phyloP scores from a whole-genome alignment of 1,140 invertebrate species.

The Spodoptera frugiperda region DNA sequence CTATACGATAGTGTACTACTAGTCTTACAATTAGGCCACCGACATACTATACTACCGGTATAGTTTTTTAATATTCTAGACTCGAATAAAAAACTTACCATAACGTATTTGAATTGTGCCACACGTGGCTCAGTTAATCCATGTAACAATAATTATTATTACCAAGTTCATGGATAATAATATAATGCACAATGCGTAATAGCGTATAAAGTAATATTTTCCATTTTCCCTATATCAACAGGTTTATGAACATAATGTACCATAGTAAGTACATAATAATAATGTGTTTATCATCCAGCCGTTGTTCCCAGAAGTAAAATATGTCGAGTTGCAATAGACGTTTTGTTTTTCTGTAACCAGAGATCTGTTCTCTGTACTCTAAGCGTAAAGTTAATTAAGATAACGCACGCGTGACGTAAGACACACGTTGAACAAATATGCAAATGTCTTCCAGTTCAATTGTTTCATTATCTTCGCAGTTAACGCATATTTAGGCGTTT shows the following conservation, averaged over 20 bases:
- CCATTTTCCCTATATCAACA: too few relatives aligned
- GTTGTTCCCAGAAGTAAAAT: background rate
- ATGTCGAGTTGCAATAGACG: background rate
- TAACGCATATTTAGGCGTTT: constrained; percentile 31
- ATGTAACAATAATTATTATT: too few relatives aligned
- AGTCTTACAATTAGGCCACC: constrained; percentile 15
- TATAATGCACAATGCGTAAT: background rate
- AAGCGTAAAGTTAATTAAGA: constrained; percentile 33
- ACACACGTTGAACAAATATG: constrained; percentile 36
- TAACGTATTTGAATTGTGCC: background rate
- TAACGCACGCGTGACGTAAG: constrained; percentile 37
- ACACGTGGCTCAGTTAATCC: too few relatives aligned
- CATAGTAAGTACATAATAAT: too few relatives aligned
- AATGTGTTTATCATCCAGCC: background rate
- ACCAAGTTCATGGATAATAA: too few relatives aligned
- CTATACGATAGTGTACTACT: constrained; percentile 20
- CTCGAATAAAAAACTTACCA: background rate
- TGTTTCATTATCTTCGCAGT: constrained; percentile 23
- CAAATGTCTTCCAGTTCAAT: constrained; percentile 28
- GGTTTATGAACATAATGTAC: background rate
- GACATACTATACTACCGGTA: background rate
- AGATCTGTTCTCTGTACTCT: background rate
- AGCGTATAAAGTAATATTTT: too few relatives aligned
- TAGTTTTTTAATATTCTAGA: background rate
- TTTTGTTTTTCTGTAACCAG: constrained; percentile 18